Evolutionary conservation across 1,140 invertebrate genomes (phyloP), one percentile per base, ranked within the genome.

Genomic region (Mizuhopecten yessoensis): DNA sequence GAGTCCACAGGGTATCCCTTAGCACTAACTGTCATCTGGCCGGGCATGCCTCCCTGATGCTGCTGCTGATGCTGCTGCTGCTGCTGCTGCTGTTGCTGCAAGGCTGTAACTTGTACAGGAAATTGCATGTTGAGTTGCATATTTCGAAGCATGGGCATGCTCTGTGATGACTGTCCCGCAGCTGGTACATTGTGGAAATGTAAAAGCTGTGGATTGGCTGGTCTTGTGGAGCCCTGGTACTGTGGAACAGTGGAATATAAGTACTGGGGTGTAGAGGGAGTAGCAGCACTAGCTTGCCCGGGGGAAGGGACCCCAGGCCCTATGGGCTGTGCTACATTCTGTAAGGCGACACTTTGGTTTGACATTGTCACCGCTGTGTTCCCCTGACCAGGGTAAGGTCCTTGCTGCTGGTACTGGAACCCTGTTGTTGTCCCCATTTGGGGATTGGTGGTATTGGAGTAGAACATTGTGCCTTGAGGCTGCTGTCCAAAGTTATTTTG

Each of bases 61-160:
- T 57, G 86, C 86, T 87, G 88, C 17, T 34, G 86, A 86, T 86
- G 34, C n/a, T 86, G 34, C 11, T 57, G 87, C 36, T 87, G 86
- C 34, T 49, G 39, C 36, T 88, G 90, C 33, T 87, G 86, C 11
- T 87, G 89, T 34, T 87, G 86, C 29, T 90, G 90, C 42, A 90
- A 33, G 29, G 45, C 57, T 34, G 88, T 34, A n/a, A 75, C 33
- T 86, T 89, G 88, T 36, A 86, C 42, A 23, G 91, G 86, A 39
- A 92, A 86, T 86, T 90, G 92, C 92, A 92, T 91, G 42, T 92
- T 92, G 86, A 92, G 86, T 89, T 92, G 92, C 92, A 92, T 89
- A 89, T 90, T 90, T 45, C 92, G 88, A n/a, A 92, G 49, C 42
- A 92, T 36, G 23, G 92, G 92, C 89, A 92, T 34, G 23, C 89